Evolutionary conservation across 2,113 vertebrate genomes (phyloP), one percentile per base, ranked within the genome.

Genomic region (Hipposideros armiger): DNA sequence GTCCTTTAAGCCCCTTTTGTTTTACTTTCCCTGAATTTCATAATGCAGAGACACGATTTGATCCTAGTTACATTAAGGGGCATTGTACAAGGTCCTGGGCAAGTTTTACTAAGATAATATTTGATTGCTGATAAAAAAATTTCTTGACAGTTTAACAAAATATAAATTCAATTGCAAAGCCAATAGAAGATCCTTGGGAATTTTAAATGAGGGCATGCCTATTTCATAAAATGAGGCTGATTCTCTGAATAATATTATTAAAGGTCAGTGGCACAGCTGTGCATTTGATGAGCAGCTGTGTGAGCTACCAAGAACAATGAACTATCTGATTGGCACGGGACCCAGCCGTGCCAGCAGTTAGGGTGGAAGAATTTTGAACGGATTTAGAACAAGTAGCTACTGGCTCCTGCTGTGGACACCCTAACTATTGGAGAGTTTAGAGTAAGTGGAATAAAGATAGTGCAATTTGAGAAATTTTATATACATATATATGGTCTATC

Each of bases 231-330:
- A 96, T 72, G 74, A 83, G 36, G 52, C 85, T 83, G 92, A 88
- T 52, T 95, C 47, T 96, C 82, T 91, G 94, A 95, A 87, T 95
- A 90, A 90, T 91, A 92, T 96, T 96, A 95, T 73, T 81, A 97
- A 97, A 96, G 97, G 95, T 98, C 97, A 95, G 11, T 72, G 22
- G 85, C 70, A 91, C 97, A 98, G 97, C 96, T 98, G 90, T 93
- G 95, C 83, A 94, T 91, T 97, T 95, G 94, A 92, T 97, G 96
- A 97, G 96, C 85, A 97, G 95, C 93, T 97, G 95, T 89, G 94
- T 56, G 95, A 93, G 70, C 88, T 28, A 42, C 82, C 64, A 87
- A 86, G 96, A 97, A 96, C 97, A 98, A 97, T 94, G 91, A 45
- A 50, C 56, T 78, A 24, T 91, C 76, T 97, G 95, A 96, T 94